Evolutionary conservation across 2,888 invertebrate genomes (phyloP), one percentile per base, ranked within the genome.

Genomic region (Agapetus fuscipes): DNA sequence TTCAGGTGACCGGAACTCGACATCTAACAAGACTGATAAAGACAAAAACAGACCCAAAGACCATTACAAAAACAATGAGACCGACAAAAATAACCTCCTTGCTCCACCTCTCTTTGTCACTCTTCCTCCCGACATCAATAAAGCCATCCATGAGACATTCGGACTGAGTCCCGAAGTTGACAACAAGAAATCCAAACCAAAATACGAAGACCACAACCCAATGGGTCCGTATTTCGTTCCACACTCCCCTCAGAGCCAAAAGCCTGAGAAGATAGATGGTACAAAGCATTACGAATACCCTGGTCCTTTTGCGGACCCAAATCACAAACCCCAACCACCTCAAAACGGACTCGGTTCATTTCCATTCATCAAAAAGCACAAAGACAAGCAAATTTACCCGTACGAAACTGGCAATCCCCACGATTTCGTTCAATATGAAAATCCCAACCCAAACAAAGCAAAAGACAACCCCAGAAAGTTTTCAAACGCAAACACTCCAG

Each of bases 291-390:
- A 48, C n/a, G 48, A 48, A 24, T 48, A 48, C 35, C 48, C 48
- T 3, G 48, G 48, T 12, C 48, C 48, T 6, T 48, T 48, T 16
- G 48, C 48, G 4, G 48, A 48, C 38, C 48, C 48, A 3, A 40
- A 48, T 30, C 48, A 48, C 26, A 41, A 45, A 17, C 40, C 48
- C 9, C 40, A 31, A 30, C 37, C 41, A 16, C 45, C 39, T n/a
- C 25, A 20, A 10, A 48, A 48, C 24, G 45, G 40, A 16, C 25
- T 48, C 14, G 45, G 43, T 27, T 36, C 45, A 4, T 48, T 48
- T 30, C 48, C 48, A 5, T 48, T 48, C 35, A 48, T 45, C 10
- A 48, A 48, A 33, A 48, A 48, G 34, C 45, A 48, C 27, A 48
- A 48, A 40, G 48, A 48, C 12, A 48, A 48, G 32, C 41, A 37